Conservation (phyloP, 2,888 invertebrate genomes). For the Dynastes grantii region DNA sequence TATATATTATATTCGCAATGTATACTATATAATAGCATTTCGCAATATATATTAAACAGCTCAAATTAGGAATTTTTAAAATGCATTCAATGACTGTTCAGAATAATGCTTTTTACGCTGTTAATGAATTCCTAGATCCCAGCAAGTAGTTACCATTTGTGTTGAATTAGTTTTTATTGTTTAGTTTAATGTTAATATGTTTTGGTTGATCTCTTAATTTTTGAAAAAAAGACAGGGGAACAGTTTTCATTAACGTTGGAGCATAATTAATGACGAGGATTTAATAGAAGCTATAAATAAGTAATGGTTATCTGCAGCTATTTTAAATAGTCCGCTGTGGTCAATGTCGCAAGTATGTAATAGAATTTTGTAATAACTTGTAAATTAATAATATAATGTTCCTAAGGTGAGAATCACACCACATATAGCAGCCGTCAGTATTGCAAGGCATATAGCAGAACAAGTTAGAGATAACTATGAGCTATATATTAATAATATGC, state of each 20-base stretch:
- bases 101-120: too few relatives aligned
- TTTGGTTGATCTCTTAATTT: background rate
- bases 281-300: constrained; percentile 72
- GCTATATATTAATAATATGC: constrained; percentile 65
- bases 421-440: constrained; percentile 69
- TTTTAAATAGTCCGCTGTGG: constrained; percentile 73
- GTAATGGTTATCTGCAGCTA: constrained; percentile 73
- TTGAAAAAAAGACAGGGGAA: constrained; percentile 61
- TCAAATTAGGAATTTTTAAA: too few relatives aligned
- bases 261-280: constrained; percentile 72
- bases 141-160: too few relatives aligned
- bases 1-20: too few relatives aligned
- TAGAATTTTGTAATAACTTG: constrained; percentile 57
- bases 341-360: constrained; percentile 65
- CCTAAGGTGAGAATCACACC: constrained; percentile 70
- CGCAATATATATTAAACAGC: too few relatives aligned
- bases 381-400: background rate
- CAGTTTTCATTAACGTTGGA: constrained; percentile 76
- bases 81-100: too few relatives aligned
- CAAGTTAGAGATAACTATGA: constrained; percentile 70
- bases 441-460: constrained; percentile 69
- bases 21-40: too few relatives aligned
- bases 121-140: too few relatives aligned
- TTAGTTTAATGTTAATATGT: too few relatives aligned
- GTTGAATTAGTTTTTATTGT: too few relatives aligned